Evolutionary conservation across 1,140 invertebrate genomes (phyloP), one percentile per base, ranked within the genome.

Genomic region (Prorops nasuta): DNA sequence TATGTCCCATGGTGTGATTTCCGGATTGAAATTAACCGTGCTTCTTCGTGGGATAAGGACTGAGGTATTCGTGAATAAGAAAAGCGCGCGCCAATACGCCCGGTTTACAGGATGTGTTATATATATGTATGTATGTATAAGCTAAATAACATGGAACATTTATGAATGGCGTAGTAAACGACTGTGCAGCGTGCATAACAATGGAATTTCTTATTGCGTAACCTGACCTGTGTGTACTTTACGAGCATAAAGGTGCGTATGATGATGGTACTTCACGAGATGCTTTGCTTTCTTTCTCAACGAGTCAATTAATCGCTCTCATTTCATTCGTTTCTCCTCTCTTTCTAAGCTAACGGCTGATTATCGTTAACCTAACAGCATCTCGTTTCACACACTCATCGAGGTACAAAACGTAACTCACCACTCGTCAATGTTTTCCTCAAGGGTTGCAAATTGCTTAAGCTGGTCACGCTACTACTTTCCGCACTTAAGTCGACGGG

Each of bases 401-500:
- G n/a, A n/a, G n/a, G n/a, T n/a, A n/a, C n/a, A n/a, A n/a, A n/a
- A n/a, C n/a, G n/a, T n/a, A n/a, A 79, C 84, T 80, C 74, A 91
- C 90, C 90, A 67, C 88, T 90, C 42, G 86, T 89, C 59, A 88
- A 75, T 28, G 90, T 92, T 80, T 96, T 95, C 55, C 92, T 80
- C 55, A 93, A 74, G 36, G 91, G 91, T 31, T 78, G 76, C 69
- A 94, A 82, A 79, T 92, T 92, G 62, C 90, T 90, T 54, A 96
- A 82, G 57, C 91, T 93, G 20, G 94, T 94, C 41, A 97, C 94
- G 74, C 92, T 95, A 71, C 93, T 96, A 70, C 92, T 95, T 75
- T 98, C 95, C 9, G 92, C 90, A 46, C 90, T 94, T 34, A 98
- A 81, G 71, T 95, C 91, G 14, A 97, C 92, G 12, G 90, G 89